phyloP scores from a whole-genome alignment of 2,113 vertebrate genomes.

The Polypterus bichir region DNA sequence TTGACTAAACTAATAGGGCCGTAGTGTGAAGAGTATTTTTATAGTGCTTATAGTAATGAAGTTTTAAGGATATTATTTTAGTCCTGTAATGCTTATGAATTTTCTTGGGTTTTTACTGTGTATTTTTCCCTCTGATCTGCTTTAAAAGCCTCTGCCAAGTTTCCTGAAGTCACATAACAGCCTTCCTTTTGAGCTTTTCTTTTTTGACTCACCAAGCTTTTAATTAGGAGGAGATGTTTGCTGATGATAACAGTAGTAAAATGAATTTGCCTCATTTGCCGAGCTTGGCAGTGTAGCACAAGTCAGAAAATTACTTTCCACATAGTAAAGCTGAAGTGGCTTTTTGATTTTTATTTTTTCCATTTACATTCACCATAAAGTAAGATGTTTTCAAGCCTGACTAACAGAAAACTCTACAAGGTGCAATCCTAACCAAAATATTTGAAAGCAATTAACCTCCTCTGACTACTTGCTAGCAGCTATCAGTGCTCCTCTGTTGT shows the following conservation, averaged over 20 bases:
- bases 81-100: not conserved
- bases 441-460: too few species aligned
- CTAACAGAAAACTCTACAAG: too few species aligned
- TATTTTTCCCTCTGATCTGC: not conserved
- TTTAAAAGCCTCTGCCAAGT: not conserved
- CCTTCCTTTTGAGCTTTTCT: not conserved
- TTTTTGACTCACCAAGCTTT: not conserved
- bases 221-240: not conserved
- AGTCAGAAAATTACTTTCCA: too few species aligned
- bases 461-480: conserved; percentile 39
- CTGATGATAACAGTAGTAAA: not conserved
- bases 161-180: not conserved
- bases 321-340: conserved; percentile 1
- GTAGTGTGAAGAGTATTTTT: too few species aligned
- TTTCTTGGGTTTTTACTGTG: not conserved
- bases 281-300: too few species aligned
- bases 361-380: not conserved
- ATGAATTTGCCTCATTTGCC: too few species aligned
- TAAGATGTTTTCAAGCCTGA: too few species aligned
- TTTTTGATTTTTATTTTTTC: too few species aligned
- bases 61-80: not conserved
- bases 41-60: not conserved
- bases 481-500: conserved; percentile 70
- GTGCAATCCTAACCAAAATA: too few species aligned
- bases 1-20: too few species aligned